phyloP scores from a whole-genome alignment of 2,888 invertebrate genomes.

The Macrophya annulata region DNA sequence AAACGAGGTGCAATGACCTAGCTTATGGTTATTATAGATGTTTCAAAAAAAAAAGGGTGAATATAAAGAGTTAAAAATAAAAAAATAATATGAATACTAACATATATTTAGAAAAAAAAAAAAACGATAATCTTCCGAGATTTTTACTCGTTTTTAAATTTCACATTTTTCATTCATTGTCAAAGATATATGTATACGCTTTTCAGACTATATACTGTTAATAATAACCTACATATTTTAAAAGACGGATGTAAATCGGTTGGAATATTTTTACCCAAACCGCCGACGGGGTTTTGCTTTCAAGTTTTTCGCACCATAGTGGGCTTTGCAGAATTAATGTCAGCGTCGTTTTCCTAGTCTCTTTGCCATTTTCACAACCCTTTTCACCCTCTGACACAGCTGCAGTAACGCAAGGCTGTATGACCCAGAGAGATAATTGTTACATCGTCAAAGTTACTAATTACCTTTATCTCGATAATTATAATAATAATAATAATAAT shows the following conservation, averaged over 20 bases:
- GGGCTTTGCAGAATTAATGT: slow-evolving; percentile 44
- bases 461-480: background rate
- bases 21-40: background rate
- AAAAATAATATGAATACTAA: background rate
- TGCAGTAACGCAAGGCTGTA: background rate
- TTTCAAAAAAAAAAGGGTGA: background rate
- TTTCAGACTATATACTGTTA: background rate
- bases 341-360: slow-evolving; percentile 45
- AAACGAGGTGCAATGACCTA: background rate
- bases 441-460: background rate
- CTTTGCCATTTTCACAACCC: slow-evolving; percentile 26
- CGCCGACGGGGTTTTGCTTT: slow-evolving; percentile 41
- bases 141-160: background rate
- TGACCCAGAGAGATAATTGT: background rate
- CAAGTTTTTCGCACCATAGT: slow-evolving; percentile 29
- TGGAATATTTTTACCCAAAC: slow-evolving; percentile 31
- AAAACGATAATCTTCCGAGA: background rate
- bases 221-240: background rate
- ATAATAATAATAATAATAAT: background rate
- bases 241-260: slow-evolving; percentile 33
- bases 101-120: background rate
- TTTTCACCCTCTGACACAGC: slow-evolving; percentile 20
- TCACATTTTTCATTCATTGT: background rate
- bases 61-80: background rate
- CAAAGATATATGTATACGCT: background rate